Evolutionary conservation across 1,140 invertebrate species (phyloP), one percentile per base, ranked within the genome.

Genomic region (Galleria mellonella): DNA sequence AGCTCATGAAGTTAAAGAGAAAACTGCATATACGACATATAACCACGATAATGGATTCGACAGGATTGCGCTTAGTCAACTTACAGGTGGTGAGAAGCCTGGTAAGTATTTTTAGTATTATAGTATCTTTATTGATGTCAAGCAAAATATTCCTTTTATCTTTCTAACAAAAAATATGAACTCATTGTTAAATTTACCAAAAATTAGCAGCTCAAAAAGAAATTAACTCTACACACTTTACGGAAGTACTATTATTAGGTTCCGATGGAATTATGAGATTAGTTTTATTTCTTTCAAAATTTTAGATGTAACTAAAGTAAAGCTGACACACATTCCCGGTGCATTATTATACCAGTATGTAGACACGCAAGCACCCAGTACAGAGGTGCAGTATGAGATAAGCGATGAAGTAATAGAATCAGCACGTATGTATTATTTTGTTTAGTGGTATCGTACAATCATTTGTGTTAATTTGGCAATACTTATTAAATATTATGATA

Each of bases 11-110:
- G 46, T 76, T 1, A 57, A 38, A 2, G 50, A 62, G 6, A 59
- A 47, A 36, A 51, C 12, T 1, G 43, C 28, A 15, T 65, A 62
- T 10, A 78, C 72, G 0, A 70, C 57, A 0, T 84, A 79, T 43
- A 48, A 44, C 5, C 48, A 55, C 4, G 67, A 78, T 32, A 84
- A 79, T 23, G 69, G 62, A 0, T 84, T 62, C 39, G 81, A 84
- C 28, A 64, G 76, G 37, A 60, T 71, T 7, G 77, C 81, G 0
- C 42, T 81, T 0, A 82, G 77, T 27, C 81, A 84, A 30, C 62
- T 73, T n/a, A 79, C 71, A 14, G 55, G 35, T 23, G 74, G 72
- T 10, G 69, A 81, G 0, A 57, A 46, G 43, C 67, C 66, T 7
- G 69, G 78, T 83, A 39, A 49, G 32, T 15, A n/a, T 9, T 37